phyloP scores from a whole-genome alignment of 2,888 invertebrate species.

The Idaea dimidiata region DNA sequence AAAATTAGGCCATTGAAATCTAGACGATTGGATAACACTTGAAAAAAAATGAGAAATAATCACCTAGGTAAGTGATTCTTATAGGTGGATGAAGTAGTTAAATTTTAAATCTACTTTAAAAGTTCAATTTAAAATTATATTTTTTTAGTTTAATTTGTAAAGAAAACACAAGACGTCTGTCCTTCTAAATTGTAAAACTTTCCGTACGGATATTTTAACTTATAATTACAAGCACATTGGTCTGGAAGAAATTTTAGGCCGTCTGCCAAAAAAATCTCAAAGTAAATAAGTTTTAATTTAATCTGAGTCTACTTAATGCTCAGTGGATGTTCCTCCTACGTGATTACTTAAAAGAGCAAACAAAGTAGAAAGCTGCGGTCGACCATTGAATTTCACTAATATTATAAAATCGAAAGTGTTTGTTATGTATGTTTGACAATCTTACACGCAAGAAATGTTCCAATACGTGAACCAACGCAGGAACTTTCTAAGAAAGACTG shows the following conservation, averaged over 20 bases:
- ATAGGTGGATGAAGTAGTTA: too few species aligned
- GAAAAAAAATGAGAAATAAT: too few species aligned
- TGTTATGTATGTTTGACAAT: too few species aligned
- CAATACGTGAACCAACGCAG: too few species aligned
- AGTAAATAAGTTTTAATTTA: constrained; percentile 1
- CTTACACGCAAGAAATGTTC: too few species aligned
- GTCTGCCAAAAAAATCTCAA: not conserved
- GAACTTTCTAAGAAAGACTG: too few species aligned
- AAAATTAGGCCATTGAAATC: too few species aligned
- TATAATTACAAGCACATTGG: not conserved
- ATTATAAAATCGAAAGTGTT: too few species aligned
- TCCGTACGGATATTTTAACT: not conserved
- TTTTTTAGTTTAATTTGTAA: not conserved
- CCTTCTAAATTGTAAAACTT: not conserved
- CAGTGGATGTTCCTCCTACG: not conserved
- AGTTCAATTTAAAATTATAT: not conserved
- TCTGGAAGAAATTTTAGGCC: not conserved
- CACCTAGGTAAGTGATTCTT: too few species aligned
- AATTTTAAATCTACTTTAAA: too few species aligned
- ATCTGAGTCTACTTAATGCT: not conserved
- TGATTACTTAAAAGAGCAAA: constrained; percentile 2
- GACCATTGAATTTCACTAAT: not conserved
- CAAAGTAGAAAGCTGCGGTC: not conserved
- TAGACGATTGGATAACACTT: too few species aligned
- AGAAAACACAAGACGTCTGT: not conserved